phyloP scores from a whole-genome alignment of 2,113 vertebrate genomes.

The Emydocephalus ijimae region DNA sequence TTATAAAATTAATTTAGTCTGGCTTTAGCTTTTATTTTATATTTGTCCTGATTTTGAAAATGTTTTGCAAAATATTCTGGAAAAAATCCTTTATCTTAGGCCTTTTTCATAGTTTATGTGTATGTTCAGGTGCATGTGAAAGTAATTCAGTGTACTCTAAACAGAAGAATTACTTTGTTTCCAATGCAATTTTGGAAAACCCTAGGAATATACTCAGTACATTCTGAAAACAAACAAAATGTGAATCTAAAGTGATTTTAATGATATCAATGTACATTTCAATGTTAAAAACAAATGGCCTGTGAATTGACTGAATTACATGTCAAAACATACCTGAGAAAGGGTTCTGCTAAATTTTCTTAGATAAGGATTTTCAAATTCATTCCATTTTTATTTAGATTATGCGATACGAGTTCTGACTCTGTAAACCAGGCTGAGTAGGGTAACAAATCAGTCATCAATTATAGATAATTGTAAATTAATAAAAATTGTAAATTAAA shows the following conservation, averaged over 20 bases:
- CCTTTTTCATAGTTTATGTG: not conserved
- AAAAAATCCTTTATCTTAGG: not conserved
- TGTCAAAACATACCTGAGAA: not conserved
- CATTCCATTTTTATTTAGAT: not conserved
- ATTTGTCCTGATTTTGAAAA: not conserved
- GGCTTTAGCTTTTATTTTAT: not conserved
- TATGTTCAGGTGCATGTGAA: not conserved
- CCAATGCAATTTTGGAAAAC: not conserved
- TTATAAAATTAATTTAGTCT: not conserved
- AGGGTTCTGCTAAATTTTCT: not conserved
- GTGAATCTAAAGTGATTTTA: not conserved
- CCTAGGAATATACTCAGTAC: too few species aligned
- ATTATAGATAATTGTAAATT: not conserved
- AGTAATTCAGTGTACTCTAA: not conserved
- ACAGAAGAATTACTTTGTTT: not conserved
- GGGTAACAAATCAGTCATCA: not conserved
- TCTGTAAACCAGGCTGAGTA: not conserved
- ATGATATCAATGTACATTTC: not conserved
- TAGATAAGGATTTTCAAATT: not conserved
- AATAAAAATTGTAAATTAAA: conserved; percentile 2
- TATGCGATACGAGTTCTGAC: not conserved
- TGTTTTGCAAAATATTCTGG: not conserved
- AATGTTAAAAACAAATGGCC: not conserved
- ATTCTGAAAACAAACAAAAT: not conserved
- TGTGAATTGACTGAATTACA: not conserved